phyloP scores from a whole-genome alignment of 2,113 vertebrate genomes.

The Pleuronectes platessa region DNA sequence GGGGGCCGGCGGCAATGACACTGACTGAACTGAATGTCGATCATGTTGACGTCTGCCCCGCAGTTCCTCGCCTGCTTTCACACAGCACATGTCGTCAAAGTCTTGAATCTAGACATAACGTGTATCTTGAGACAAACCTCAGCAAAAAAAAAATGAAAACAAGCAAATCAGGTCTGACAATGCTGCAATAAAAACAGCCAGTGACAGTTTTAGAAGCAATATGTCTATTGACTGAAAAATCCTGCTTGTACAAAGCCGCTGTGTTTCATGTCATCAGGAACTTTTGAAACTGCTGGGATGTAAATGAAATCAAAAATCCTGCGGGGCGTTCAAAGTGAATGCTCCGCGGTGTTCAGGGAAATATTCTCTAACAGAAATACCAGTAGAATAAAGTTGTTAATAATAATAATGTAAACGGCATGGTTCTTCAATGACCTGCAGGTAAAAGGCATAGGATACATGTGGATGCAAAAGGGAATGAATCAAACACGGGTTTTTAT shows the following conservation, averaged over 20 bases:
- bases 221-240: conserved; percentile 27
- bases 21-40: conserved; percentile 20
- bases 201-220: conserved; percentile 24
- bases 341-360: not conserved
- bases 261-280: conserved; percentile 38
- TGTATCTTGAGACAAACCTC: conserved; percentile 22
- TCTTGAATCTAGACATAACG: not conserved
- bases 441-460: conserved; percentile 63
- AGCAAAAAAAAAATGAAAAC: not conserved
- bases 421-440: conserved; percentile 43
- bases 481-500: conserved; percentile 41
- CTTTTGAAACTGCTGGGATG: conserved; percentile 33
- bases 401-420: conserved; percentile 41
- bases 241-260: conserved; percentile 40
- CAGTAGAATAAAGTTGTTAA: not conserved
- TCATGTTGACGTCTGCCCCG: not conserved
- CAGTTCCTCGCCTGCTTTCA: conserved; percentile 5
- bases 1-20: not conserved
- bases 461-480: conserved; percentile 69
- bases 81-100: conserved; percentile 3
- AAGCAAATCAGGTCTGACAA: conserved; percentile 30
- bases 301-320: conserved; percentile 13
- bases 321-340: conserved; percentile 36
- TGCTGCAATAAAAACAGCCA: conserved; percentile 31
- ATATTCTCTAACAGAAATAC: conserved; percentile 32